phyloP scores from a whole-genome alignment of 2,797 vertebrate genomes.

The Amphiprion clarkii region DNA sequence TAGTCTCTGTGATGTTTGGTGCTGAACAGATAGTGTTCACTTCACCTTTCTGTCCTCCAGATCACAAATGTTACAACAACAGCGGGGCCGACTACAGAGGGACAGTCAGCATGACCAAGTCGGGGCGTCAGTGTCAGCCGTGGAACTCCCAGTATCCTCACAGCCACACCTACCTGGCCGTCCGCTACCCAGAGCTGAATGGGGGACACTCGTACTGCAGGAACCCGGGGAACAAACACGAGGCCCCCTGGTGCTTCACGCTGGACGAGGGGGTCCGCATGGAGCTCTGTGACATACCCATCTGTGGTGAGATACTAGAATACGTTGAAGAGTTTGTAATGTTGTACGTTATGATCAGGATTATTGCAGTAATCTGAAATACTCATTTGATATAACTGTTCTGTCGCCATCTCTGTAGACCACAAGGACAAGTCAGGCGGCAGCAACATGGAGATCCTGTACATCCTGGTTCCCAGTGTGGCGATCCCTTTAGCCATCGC shows the following conservation, averaged over 20 bases:
- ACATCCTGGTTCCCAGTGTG: constrained; percentile 97
- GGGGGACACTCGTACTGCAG: constrained; percentile 98
- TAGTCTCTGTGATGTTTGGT: background rate
- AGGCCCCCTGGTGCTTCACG: constrained; percentile 98
- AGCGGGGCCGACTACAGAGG: constrained; percentile 94
- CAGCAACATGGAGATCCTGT: constrained; percentile 95
- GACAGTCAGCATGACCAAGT: constrained; percentile 93
- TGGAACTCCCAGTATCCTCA: constrained; percentile 99
- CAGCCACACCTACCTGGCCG: constrained; percentile 92
- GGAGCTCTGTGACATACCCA: constrained; percentile 94
- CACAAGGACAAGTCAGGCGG: constrained; percentile 89
- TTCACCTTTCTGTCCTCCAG: constrained; percentile 74
- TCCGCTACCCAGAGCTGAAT: constrained; percentile 93
- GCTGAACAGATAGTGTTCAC: background rate
- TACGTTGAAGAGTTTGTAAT: background rate
- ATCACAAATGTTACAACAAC: constrained; percentile 97
- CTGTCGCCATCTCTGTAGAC: constrained; percentile 79
- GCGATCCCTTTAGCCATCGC: constrained; percentile 95
- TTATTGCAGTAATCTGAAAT: background rate
- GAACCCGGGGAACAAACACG: constrained; percentile 95
- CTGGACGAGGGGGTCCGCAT: constrained; percentile 93
- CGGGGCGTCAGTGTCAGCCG: constrained; percentile 96
- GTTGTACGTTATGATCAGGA: background rate
- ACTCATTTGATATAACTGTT: background rate
- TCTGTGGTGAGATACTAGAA: constrained; percentile 89